A percentile compares a stretch with the other conserved stretches of the same genome.
Evolutionary conservation across 1,140 invertebrate genomes (phyloP).

Genomic region (Lycorma delicatula): DNA sequence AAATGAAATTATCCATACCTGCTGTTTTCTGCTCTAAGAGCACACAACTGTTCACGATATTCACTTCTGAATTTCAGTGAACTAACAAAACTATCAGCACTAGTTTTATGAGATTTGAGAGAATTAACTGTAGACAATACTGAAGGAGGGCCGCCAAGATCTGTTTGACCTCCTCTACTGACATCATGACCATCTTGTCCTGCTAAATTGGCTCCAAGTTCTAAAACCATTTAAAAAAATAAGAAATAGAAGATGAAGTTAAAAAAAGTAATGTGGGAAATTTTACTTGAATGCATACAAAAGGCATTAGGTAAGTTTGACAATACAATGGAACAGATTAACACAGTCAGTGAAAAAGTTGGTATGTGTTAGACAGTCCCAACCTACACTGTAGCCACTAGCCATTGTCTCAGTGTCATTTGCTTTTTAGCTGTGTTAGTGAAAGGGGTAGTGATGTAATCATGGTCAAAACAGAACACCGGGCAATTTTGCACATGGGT

Average conservation of each 20-base stretch:
- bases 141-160: conserved; percentile 51
- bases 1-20: conserved; percentile 32
- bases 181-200: conserved; percentile 49
- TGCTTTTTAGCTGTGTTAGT: no score
- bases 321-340: no score
- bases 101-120: conserved; percentile 48
- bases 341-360: no score
- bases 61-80: conserved; percentile 43
- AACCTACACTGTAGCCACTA: no score
- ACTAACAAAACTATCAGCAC: conserved; percentile 31
- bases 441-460: no score
- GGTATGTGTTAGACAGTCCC: no score
- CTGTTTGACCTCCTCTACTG: conserved; percentile 34
- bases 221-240: conserved; percentile 39
- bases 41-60: conserved; percentile 44
- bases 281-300: no score
- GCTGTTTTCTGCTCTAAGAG: conserved; percentile 44
- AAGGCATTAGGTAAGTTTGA: no score
- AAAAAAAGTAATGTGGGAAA: conserved; percentile 38
- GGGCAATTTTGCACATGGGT: no score
- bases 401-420: no score
- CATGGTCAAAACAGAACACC: no score
- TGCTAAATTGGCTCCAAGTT: conserved; percentile 69
- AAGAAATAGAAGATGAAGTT: no score
- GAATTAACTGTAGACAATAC: conserved; percentile 60